A percentile compares a stretch with the other conserved stretches of the same genome.
phyloP scores from a whole-genome alignment of 2,888 invertebrate genomes.

The Zhengitettix transpicula region DNA sequence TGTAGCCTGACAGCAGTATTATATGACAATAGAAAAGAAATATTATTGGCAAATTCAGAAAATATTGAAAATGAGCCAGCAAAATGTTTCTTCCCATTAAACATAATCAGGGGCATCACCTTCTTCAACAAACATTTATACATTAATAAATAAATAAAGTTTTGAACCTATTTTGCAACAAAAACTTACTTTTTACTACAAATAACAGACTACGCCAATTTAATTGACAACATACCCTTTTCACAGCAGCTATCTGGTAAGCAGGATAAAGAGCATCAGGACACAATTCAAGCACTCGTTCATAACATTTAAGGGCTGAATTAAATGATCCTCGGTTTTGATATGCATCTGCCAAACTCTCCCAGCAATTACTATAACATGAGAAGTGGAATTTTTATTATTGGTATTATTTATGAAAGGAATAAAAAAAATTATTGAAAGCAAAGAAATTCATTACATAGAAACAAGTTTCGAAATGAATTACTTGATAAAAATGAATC shows the following conservation, averaged over 20 bases:
- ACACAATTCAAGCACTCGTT: conserved; percentile 52
- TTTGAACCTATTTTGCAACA: not conserved
- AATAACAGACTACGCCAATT: not conserved
- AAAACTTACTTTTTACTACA: not conserved
- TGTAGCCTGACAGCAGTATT: too few relatives aligned
- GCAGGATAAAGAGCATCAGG: conserved; percentile 49
- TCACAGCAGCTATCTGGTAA: conserved; percentile 59
- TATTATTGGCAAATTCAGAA: too few relatives aligned
- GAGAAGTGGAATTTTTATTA: not conserved
- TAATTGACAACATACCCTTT: conserved; percentile 30
- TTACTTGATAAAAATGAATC: too few relatives aligned
- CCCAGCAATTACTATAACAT: conserved; percentile 48
- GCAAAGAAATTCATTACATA: too few relatives aligned
- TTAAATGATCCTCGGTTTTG: conserved; percentile 73
- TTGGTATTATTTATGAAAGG: too few relatives aligned
- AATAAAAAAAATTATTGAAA: too few relatives aligned
- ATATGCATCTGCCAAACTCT: conserved; percentile 82
- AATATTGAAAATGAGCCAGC: too few relatives aligned
- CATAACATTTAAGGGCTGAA: conserved; percentile 76
- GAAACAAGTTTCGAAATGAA: too few relatives aligned
- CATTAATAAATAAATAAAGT: conserved; percentile 2
- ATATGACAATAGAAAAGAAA: too few relatives aligned
- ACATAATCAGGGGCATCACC: too few relatives aligned
- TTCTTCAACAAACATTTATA: not conserved
- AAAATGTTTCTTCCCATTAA: too few relatives aligned